Conservation (phyloP, 2,888 invertebrate genomes). For the Stenodema calcarata region DNA sequence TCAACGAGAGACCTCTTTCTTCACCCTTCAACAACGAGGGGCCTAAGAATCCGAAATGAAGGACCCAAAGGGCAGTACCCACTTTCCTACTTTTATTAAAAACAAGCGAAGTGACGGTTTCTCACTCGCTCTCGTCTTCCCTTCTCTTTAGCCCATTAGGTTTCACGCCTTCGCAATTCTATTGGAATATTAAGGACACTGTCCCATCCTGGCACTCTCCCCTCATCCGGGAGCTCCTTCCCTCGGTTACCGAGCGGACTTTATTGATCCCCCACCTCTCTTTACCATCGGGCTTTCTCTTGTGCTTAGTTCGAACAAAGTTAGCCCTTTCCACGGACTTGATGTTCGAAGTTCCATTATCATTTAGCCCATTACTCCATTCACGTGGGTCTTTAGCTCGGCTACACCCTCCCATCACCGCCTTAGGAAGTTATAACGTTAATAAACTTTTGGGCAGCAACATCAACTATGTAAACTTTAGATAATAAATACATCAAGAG, state of each 20-base stretch:
- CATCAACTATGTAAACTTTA: not conserved
- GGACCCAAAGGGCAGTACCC: not conserved
- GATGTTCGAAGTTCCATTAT: slow-evolving; percentile 47
- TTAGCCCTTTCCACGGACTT: slow-evolving; percentile 17
- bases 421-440: not conserved
- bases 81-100: slow-evolving; percentile 18
- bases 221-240: not conserved
- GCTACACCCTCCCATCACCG: not conserved
- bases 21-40: not conserved
- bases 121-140: not conserved
- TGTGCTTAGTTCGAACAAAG: slow-evolving; percentile 18
- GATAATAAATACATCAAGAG: not conserved
- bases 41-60: not conserved
- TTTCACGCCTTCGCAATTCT: slow-evolving; percentile 46
- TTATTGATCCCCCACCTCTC: slow-evolving; percentile 23
- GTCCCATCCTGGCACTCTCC: not conserved
- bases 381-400: slow-evolving; percentile 23
- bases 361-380: slow-evolving; percentile 35
- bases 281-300: slow-evolving; percentile 1
- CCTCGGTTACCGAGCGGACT: not conserved
- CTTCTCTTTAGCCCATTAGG: slow-evolving; percentile 15
- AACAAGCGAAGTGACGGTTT: not conserved
- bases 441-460: slow-evolving; percentile 16
- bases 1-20: not conserved
- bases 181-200: slow-evolving; percentile 48